Evolutionary conservation across 2,797 vertebrate genomes (phyloP), one percentile per base, ranked within the genome.

Genomic region (Cephalopachus bancanus): DNA sequence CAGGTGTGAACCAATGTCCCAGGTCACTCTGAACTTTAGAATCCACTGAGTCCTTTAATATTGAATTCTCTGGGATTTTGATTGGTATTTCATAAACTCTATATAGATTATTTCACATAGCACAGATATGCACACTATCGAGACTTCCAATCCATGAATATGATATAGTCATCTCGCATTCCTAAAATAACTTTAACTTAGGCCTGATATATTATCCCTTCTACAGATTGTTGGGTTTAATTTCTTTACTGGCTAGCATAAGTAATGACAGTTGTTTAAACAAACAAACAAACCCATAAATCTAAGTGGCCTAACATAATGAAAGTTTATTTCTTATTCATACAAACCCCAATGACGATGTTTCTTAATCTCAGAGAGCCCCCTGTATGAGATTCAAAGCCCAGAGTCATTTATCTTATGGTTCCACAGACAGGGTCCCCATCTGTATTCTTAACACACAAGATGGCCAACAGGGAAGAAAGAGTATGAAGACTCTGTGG

Each of bases 241-340:
- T 59, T 72, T 64, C 69, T 79, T 9, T 30, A 62, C 83, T 28
- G 69, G 26, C 81, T 26, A 78, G 24, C 30, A 14, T 67, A 92
- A 80, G 16, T 57, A 87, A 88, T 64, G 33, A 20, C 44, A 69
- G 22, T 69, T 26, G 67, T 44, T 84, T 72, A 83, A 78, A 95
- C 33, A 89, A 87, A 95, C 33, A 89, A 87, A 95, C 30, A 84
- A 51, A 37, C 26, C n/a, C 62, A 93, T 17, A 93, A 76, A 55
- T 85, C n/a, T 62, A 80, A 93, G n/a, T 53, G 44, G 55, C 28
- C 33, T 94, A 57, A 80, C 9, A 53, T 28, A 86, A 74, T 74
- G 4, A 71, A 92, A 57, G 22, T 57, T 76, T 17, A 53, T 69
- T 83, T 92, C 86, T 90, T 85, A 59, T 67, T 83, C 30, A 81